Evolutionary conservation across 2,888 invertebrate species (phyloP).

Genomic region (Heterodera filipjevi): DNA sequence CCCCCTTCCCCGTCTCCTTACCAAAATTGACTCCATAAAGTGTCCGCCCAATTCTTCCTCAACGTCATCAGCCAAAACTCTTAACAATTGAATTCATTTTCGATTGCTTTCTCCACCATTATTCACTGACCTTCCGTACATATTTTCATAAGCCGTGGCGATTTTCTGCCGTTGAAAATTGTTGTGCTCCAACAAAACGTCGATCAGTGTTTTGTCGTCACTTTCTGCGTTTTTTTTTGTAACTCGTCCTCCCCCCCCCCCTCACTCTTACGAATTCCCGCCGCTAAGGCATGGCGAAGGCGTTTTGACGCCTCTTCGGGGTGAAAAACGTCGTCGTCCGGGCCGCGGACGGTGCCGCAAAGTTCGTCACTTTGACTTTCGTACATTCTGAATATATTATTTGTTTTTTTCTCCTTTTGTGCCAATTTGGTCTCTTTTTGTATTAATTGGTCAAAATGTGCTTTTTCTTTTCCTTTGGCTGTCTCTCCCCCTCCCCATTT

Average conservation of each 20-base stretch:
- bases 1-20: too few relatives aligned
- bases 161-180: slow-evolving; percentile 65
- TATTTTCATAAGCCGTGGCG: slow-evolving; percentile 58
- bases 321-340: slow-evolving; percentile 59
- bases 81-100: slow-evolving; percentile 34
- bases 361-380: slow-evolving; percentile 61
- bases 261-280: slow-evolving; percentile 45
- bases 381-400: slow-evolving; percentile 60
- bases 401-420: too few relatives aligned
- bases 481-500: too few relatives aligned
- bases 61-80: slow-evolving; percentile 66
- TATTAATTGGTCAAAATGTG: too few relatives aligned
- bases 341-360: slow-evolving; percentile 60
- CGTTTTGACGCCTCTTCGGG: slow-evolving; percentile 60
- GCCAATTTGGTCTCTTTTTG: too few relatives aligned
- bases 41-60: slow-evolving; percentile 67
- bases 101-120: background rate
- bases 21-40: slow-evolving; percentile 66
- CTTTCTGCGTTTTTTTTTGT: slow-evolving; percentile 46
- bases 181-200: slow-evolving; percentile 56
- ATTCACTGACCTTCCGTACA: slow-evolving; percentile 49
- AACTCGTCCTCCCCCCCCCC: background rate
- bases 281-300: slow-evolving; percentile 55
- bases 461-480: too few relatives aligned
- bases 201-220: slow-evolving; percentile 59